Base-by-base conservation (phyloP, 2,113 vertebrate species). In the Myocastor coypus region DNA sequence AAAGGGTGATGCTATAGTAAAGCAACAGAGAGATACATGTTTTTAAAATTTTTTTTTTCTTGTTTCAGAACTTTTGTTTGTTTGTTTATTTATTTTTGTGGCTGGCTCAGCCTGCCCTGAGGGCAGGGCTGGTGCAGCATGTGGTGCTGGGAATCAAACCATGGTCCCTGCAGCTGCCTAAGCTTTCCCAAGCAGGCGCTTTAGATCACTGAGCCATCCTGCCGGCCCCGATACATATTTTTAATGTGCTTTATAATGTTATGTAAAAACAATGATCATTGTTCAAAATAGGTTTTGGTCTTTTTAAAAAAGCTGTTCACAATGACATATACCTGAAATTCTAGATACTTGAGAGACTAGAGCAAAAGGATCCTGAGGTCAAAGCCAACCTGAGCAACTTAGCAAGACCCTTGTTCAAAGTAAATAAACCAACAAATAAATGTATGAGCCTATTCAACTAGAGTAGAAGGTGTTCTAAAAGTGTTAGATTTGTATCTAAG, bases 381-480 rank as follows among this genome's bases (percentile, higher is more conserved):
- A 32, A 28, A 30, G 46, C 46, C 30, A 50, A 52, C 46, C 77
- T 52, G 46, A 28, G 30, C 50, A 80, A 80, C 50, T 80, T 80
- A 80, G 17, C 17, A 42, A 80, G 30, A 52, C 30, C 50, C 8
- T 52, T 5, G 0, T 19, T 52, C 46, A 80, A 52, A 80, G 52
- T 50, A 78, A 80, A 34, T 32, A 19, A 80, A 80, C 30, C 14
- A 80, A 80, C 28, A 32, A 80, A 22, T 57, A 57, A 97, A 85
- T 69, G 78, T 88, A 87, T 63, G 84, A 83, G 28, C 59, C 78
- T 71, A 6, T 94, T 93, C 55, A 83, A 52, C 46, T 55, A 80
- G 75, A 78, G 61, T 32, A 59, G 30, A 91, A 82, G 78, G 63
- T 59, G 8, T 91, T 95, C 88, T 91, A 24, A 61, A 82, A 95